phyloP scores from a whole-genome alignment of 2,797 vertebrate species.

The Acanthornis magna region DNA sequence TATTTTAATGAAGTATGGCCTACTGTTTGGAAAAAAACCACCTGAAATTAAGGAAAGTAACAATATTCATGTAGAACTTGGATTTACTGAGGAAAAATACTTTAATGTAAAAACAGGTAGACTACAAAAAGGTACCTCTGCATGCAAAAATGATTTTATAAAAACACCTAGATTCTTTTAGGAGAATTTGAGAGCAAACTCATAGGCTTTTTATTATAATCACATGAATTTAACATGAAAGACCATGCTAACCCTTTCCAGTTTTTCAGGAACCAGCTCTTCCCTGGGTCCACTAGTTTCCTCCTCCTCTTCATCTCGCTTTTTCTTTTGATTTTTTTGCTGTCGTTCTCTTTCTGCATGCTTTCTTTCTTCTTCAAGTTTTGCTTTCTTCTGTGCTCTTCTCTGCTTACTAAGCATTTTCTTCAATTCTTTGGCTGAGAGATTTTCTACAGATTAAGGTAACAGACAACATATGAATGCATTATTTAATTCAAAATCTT shows the following conservation, averaged over 20 bases:
- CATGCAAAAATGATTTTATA: neutral
- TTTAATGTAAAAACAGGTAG: neutral
- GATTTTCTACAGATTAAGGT: conserved; percentile 69
- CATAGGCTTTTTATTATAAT: rapidly evolving
- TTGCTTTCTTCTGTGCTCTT: conserved; percentile 81
- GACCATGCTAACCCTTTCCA: conserved; percentile 77
- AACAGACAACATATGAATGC: neutral
- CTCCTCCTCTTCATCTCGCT: conserved; percentile 79
- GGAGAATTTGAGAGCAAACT: neutral
- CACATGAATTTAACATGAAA: neutral
- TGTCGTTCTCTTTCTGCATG: conserved; percentile 77
- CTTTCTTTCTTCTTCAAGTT: conserved; percentile 79
- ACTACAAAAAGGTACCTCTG: neutral
- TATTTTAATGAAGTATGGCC: neutral
- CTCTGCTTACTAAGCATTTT: conserved; percentile 83
- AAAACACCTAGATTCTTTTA: neutral
- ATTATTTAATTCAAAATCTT: neutral
- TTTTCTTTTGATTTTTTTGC: conserved; percentile 79
- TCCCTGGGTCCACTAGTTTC: conserved; percentile 76
- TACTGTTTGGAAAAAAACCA: rapidly evolving
- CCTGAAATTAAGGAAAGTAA: neutral
- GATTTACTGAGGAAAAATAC: neutral
- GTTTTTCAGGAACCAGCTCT: conserved; percentile 79
- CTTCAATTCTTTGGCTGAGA: conserved; percentile 81
- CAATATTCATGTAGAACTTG: neutral